Percentiles rank a stretch among this genome's conserved stretches.
These are phyloP conservation scores for Microplitis demolitor DNA, from an alignment of 1,140 invertebrate species.

Conservation along the genomic window DNA sequence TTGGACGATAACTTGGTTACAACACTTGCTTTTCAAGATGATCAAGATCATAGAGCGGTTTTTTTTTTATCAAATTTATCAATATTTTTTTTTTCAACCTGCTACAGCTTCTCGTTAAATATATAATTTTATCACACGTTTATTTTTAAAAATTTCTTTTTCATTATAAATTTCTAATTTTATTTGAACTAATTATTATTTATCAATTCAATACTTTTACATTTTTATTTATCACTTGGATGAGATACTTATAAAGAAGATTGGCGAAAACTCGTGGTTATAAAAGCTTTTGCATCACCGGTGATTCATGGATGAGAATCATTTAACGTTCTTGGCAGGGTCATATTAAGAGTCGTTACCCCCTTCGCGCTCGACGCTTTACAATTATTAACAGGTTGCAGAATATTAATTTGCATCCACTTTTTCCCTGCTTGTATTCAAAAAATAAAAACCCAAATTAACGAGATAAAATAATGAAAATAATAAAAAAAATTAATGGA, in stretches of 20 bases:
- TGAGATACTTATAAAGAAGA: not conserved
- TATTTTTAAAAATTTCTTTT: too few relatives aligned
- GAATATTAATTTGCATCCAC: not conserved
- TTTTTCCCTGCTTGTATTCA: not conserved
- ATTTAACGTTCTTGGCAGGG: constrained; percentile 30
- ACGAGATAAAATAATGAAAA: not conserved
- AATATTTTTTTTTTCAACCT: not conserved
- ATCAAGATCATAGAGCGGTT: not conserved
- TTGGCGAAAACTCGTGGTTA: constrained; percentile 21
- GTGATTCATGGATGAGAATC: constrained; percentile 31
- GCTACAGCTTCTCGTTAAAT: too few relatives aligned
- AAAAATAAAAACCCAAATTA: not conserved
- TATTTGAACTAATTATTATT: too few relatives aligned
- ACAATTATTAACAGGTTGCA: constrained; percentile 20
- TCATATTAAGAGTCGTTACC: constrained; percentile 31
- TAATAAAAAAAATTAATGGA: too few relatives aligned
- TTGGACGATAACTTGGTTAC: not conserved
- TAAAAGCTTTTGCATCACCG: constrained; percentile 10
- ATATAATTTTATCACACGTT: too few relatives aligned
- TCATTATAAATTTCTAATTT: too few relatives aligned
- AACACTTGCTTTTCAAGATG: not conserved
- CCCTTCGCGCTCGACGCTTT: constrained; percentile 15
- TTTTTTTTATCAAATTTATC: not conserved
- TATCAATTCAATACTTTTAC: not conserved
- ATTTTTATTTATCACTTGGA: not conserved